Evolutionary conservation across 2,888 invertebrate genomes (phyloP).

Genomic region (Papilio protenor): DNA sequence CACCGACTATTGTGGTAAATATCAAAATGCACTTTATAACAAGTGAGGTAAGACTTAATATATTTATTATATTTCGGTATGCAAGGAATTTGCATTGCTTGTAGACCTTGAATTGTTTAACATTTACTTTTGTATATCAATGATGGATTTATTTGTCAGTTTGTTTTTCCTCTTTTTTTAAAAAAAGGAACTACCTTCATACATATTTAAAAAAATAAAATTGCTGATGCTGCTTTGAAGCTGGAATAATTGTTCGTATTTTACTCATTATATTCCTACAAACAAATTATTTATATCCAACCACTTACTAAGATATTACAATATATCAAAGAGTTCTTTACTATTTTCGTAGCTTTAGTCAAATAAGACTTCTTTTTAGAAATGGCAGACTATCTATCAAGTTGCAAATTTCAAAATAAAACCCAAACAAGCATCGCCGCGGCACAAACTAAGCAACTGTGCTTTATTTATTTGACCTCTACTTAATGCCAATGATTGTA

Average conservation of each 20-base stretch:
- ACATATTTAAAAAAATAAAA: background rate
- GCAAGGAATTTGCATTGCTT: slow-evolving; percentile 53
- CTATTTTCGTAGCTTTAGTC: background rate
- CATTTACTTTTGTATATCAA: slow-evolving; percentile 52
- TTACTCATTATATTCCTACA: background rate
- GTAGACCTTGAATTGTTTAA: slow-evolving; percentile 57
- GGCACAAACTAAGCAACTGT: background rate
- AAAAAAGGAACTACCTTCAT: background rate
- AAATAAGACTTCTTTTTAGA: background rate
- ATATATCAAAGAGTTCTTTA: no score
- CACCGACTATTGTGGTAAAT: slow-evolving; percentile 38
- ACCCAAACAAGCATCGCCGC: background rate
- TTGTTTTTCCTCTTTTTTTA: slow-evolving; percentile 8
- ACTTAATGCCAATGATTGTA: slow-evolving; percentile 26
- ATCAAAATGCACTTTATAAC: slow-evolving; percentile 48
- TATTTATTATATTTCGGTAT: slow-evolving; percentile 46
- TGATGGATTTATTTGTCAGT: slow-evolving; percentile 33
- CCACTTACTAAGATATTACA: background rate
- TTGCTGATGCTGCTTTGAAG: background rate
- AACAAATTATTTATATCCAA: background rate
- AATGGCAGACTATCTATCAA: background rate
- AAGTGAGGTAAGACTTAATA: slow-evolving; percentile 16
- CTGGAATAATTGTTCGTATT: background rate
- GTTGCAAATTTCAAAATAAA: background rate
- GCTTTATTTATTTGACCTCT: slow-evolving; percentile 33